Evolutionary conservation across 92 coral and sea anemone genomes (phyloP).

Genomic region (Chrysogorgia sp.): DNA sequence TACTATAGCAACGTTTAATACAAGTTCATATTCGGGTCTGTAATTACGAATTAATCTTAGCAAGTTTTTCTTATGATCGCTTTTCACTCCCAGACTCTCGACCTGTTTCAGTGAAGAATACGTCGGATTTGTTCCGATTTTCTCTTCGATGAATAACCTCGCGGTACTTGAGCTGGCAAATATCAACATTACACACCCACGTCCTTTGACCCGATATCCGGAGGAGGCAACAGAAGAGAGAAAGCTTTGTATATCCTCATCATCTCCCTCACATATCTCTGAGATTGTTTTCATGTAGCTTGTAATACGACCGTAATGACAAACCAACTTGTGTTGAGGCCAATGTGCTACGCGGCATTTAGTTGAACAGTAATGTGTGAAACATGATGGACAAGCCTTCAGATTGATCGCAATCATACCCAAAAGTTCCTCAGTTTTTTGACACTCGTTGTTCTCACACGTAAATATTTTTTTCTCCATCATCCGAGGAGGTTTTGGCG

Average conservation of each 20-base stretch:
- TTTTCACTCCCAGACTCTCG: slow-evolving; percentile 74
- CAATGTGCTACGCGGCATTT: slow-evolving; percentile 87
- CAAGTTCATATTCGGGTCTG: slow-evolving; percentile 84
- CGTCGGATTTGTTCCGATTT: slow-evolving; percentile 77
- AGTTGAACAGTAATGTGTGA: slow-evolving; percentile 94
- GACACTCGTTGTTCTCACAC: slow-evolving; percentile 90
- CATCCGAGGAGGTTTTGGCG: slow-evolving; percentile 96
- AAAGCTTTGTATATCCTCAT: slow-evolving; percentile 61
- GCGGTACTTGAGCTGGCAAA: slow-evolving; percentile 93
- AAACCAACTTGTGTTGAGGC: slow-evolving; percentile 77
- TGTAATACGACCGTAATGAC: slow-evolving; percentile 86
- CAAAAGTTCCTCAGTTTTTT: slow-evolving; percentile 81
- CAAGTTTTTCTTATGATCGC: slow-evolving; percentile 78
- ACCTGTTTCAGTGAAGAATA: slow-evolving; percentile 82
- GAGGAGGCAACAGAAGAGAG: slow-evolving; percentile 76
- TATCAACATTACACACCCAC: slow-evolving; percentile 87
- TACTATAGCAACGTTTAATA: slow-evolving; percentile 86
- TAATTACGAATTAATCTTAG: slow-evolving; percentile 69
- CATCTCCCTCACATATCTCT: slow-evolving; percentile 66
- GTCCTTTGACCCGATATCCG: slow-evolving; percentile 80
- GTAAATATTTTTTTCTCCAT: slow-evolving; percentile 89
- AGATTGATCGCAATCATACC: slow-evolving; percentile 93
- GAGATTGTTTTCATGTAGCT: slow-evolving; percentile 83
- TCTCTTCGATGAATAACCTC: slow-evolving; percentile 83
- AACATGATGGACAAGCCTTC: slow-evolving; percentile 93